Base-by-base conservation (phyloP, 2,113 vertebrate species). In the Nerophis ophidion region DNA sequence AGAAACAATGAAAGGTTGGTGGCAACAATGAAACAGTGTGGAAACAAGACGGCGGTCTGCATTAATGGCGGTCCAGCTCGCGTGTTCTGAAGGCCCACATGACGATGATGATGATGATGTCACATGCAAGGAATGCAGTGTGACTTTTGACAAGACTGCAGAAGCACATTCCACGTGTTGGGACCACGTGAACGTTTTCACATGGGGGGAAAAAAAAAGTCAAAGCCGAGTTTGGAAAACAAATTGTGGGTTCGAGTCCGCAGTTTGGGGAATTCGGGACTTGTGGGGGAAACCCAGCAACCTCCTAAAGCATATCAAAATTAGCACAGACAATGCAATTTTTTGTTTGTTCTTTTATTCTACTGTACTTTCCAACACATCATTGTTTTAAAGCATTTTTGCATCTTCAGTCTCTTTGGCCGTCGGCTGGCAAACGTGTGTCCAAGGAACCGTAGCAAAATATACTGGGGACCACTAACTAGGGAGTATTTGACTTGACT, bases 311-410 rank as follows among this genome's bases (percentile, higher is more conserved):
- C 26, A 26, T 2, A 26, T 35, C 3, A 33, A 46, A 15, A 1
- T 53, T 35, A 69, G 66, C 54, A 74, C 26, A 56, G 11, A 2
- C 0, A 44, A 63, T 47, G 60, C 4, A 49, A 57, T 56, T 44
- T 44, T 44, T 11, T 11, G 12, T 51, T 67, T 71, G 8, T 48
- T 74, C 53, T 66, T n/a, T 58, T 40, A 61, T 47, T 66, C 79
- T 83, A 81, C 83, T 72, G 83, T 48, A 33, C 58, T 77, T 79
- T 65, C 76, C 71, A 81, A 80, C 59, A 83, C 72, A 82, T 72
- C 71, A 64, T 53, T 11, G 12, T 16, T 57, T 57, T 78, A 71
- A 77, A 84, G 67, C 67, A 71, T 79, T 70, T 75, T 0, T 61
- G 40, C 55, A 78, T 68, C 70, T 67, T 60, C 71, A 68, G 65